phyloP scores from a whole-genome alignment of 2,888 invertebrate species.

The Frankliniella fusca region DNA sequence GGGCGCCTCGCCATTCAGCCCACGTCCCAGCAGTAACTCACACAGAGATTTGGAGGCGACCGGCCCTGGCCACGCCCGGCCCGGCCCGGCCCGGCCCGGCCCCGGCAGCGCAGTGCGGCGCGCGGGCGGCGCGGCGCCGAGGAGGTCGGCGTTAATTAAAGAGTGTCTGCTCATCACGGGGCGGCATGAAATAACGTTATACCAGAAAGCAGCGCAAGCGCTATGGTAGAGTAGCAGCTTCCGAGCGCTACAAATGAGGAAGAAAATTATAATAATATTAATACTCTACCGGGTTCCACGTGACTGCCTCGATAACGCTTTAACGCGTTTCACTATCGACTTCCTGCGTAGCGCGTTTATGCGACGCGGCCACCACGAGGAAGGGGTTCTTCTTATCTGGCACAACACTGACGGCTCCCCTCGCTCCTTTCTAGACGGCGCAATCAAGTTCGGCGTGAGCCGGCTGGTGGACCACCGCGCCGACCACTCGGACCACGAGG shows the following conservation, averaged over 20 bases:
- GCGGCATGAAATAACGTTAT: background rate
- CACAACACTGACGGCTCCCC: background rate
- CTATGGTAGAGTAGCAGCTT: no score
- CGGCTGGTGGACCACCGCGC: constrained; percentile 60
- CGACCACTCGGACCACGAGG: constrained; percentile 52
- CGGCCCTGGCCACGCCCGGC: constrained; percentile 31
- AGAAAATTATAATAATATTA: no score
- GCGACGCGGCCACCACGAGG: background rate
- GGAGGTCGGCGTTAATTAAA: constrained; percentile 9
- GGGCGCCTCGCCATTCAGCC: background rate
- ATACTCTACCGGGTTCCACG: no score
- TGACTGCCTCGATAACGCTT: no score
- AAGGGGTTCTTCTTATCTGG: background rate
- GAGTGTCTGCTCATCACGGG: background rate
- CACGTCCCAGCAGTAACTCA: constrained; percentile 21
- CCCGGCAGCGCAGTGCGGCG: background rate
- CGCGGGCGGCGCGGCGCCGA: background rate
- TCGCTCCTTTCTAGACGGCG: background rate
- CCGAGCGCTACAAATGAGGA: no score
- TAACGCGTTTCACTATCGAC: no score
- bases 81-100: constrained; percentile 29
- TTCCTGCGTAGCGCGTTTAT: background rate
- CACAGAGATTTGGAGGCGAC: constrained; percentile 20
- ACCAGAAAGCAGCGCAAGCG: no score
- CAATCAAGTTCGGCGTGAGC: constrained; percentile 76